Evolutionary conservation across 1,140 invertebrate species (phyloP), one percentile per base, ranked within the genome.

Genomic region (Xylocopa sonorina): DNA sequence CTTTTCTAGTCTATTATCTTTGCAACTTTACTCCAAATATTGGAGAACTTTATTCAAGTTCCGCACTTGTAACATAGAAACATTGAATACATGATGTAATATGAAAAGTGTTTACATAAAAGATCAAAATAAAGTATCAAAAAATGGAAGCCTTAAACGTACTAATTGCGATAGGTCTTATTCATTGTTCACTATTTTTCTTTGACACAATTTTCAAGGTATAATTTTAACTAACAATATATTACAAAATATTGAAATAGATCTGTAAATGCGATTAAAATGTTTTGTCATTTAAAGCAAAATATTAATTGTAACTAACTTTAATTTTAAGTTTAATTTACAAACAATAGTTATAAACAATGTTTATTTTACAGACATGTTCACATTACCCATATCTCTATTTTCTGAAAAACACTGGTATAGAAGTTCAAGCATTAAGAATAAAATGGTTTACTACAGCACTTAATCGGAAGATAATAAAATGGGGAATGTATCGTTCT

Each of bases 341-440:
- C 72, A 74, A 78, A 51, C 29, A 68, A 68, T 18, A 67, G 21
- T 48, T 24, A 34, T 76, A 16, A 24, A 74, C 68, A 7, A 62
- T 81, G 46, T 58, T 86, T 88, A 86, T 88, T 80, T 94, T 96
- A 86, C 93, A 97, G 96, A 96, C 95, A 87, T 97, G 96, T 91
- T 95, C 96, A 89, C 95, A 96, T 89, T 96, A 96, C 88, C 96
- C 96, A 0, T 97, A 97, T 87, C 93, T 96, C 66, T 94, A 95
- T 75, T 95, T 97, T 86, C 84, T 97, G 69, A 94, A 96, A 90
- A 96, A 95, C 68, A 96, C 95, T 46, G 96, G 96, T 16, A 80
- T 97, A 18, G 94, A 95, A 87, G 94, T 97, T 27, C 94, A 95
- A 68, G 94, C 96, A 58, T 93, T 97, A 46, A 94, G 95, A 63